Base-by-base conservation (phyloP, 2,797 vertebrate genomes). In the Scleropages formosus region DNA sequence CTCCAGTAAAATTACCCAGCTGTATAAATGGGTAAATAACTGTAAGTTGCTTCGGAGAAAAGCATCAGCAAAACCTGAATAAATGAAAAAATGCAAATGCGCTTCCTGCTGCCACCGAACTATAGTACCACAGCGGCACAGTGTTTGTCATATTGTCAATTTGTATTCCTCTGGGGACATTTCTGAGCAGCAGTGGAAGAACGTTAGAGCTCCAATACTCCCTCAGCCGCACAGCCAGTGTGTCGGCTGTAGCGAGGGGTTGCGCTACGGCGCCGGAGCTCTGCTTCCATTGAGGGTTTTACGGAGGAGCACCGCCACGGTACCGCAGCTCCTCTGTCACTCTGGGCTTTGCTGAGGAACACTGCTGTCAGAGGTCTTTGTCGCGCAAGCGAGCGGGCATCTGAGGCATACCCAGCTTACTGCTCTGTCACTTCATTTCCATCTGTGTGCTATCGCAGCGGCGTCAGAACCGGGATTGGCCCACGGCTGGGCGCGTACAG, bases 371-470 rank as follows among this genome's bases (percentile, higher is more conserved):
- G 47, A 6, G 18, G 0, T 6, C 44, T 58, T n/a, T 13, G 53
- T 58, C 8, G 53, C 58, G 53, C 12, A 13, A 58, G 53, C 58
- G 53, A 10, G 6, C 53, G 18, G 18, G 12, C 53, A 58, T 58
- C 68, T 15, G 46, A 71, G 24, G 53, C 49, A 53, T 47, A 90
- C 86, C 89, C 85, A 87, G 84, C 84, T 13, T 13, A 82, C 82
- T 84, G 80, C 84, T 82, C 80, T 84, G 79, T 81, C 84, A 56
- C 84, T 88, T 89, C 82, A 90, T 90, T 91, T 91, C 89, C 91
- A 91, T 91, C 89, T 91, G 89, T 90, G 89, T 91, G 85, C 90
- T 93, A 91, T 92, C 91, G 84, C 86, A 83, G 82, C 85, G 83
- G 90, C 90, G 90, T 91, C 91, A 93, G 91, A 78, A 81, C 82